Evolutionary conservation across 2,113 vertebrate genomes (phyloP).

Genomic region (Atherinomorus stipes): DNA sequence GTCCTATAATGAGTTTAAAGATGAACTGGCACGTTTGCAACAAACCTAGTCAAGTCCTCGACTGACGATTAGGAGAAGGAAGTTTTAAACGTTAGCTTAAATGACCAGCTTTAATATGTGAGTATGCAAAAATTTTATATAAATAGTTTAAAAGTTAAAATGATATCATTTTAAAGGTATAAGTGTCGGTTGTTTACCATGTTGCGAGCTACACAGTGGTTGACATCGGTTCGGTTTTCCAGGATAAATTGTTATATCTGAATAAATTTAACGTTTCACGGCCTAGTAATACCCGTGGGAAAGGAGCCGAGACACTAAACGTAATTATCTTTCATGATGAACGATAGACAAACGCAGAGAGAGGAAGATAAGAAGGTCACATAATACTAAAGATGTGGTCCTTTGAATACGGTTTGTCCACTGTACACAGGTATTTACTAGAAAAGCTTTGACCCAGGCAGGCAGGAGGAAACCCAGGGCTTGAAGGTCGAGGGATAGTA

Average conservation of each 20-base stretch:
- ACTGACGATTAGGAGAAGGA: constrained; percentile 21
- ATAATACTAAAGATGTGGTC: not conserved
- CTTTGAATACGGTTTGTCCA: not conserved
- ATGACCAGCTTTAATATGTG: not conserved
- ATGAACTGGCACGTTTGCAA: not conserved
- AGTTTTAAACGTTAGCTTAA: constrained; percentile 24
- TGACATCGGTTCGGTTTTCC: not conserved
- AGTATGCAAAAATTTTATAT: too few relatives aligned
- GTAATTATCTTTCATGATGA: not conserved
- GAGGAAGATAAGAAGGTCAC: not conserved
- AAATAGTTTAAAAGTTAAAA: too few relatives aligned
- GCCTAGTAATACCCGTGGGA: too few relatives aligned
- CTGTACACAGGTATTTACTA: not conserved
- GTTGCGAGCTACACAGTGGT: not conserved
- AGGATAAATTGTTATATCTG: not conserved
- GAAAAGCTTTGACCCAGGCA: not conserved
- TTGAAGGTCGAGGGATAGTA: not conserved
- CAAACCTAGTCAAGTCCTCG: not conserved
- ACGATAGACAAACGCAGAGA: not conserved
- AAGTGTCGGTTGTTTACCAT: not conserved
- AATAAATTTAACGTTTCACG: not conserved
- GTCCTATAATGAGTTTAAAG: not conserved
- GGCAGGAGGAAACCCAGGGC: not conserved
- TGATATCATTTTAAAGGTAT: too few relatives aligned
- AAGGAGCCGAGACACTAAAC: not conserved